A percentile compares a stretch with the other conserved stretches of the same genome.
phyloP scores from a whole-genome alignment of 1,140 invertebrate species.

The Rhagoletis zephyria region DNA sequence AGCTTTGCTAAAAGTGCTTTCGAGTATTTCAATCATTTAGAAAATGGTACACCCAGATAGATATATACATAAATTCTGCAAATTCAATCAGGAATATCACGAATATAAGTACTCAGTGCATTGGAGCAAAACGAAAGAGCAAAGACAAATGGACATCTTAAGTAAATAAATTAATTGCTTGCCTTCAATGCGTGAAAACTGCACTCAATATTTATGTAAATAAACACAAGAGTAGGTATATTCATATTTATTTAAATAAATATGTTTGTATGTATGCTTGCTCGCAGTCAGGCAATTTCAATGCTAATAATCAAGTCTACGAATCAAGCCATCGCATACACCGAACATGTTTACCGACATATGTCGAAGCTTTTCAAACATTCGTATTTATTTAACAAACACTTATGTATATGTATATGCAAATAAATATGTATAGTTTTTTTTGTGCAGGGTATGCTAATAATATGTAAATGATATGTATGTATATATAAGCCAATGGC shows the following conservation, averaged over 20 bases:
- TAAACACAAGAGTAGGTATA: neutral
- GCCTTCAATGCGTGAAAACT: constrained; percentile 19
- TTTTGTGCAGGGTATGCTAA: neutral
- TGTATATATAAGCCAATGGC: neutral
- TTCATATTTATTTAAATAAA: too few relatives aligned
- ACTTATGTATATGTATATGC: neutral
- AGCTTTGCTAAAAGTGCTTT: neutral
- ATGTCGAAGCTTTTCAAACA: neutral
- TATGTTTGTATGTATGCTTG: neutral
- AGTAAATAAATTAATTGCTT: constrained; percentile 23
- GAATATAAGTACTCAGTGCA: too few relatives aligned
- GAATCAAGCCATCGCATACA: neutral
- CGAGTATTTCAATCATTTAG: neutral
- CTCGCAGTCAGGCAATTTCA: neutral
- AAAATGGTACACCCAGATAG: too few relatives aligned
- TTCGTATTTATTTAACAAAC: neutral
- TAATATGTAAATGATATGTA: neutral
- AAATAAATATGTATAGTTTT: neutral
- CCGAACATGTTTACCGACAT: neutral
- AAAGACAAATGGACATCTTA: neutral
- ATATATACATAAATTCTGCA: too few relatives aligned
- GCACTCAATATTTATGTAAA: neutral
- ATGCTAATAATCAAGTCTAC: constrained; percentile 14
- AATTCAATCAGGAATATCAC: too few relatives aligned
- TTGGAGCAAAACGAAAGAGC: too few relatives aligned